Evolutionary conservation across 2,797 vertebrate genomes (phyloP).

Genomic region (Semaprochilodus insignis): DNA sequence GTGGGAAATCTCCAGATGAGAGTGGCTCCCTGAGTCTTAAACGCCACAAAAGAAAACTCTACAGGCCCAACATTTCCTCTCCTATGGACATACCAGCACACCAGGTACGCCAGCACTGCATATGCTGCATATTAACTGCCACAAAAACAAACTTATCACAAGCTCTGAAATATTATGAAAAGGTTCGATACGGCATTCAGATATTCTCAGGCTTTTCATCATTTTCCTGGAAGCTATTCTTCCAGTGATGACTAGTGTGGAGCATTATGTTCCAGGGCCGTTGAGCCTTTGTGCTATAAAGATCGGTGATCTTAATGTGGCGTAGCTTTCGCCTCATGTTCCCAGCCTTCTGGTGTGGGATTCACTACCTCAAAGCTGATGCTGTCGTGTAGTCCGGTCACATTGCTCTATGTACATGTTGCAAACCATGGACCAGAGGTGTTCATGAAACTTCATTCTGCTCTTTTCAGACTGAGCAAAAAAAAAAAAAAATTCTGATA

Average conservation of each 20-base stretch:
- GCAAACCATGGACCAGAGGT: background rate
- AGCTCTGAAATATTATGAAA: background rate
- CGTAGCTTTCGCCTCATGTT: background rate
- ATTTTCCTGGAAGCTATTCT: background rate
- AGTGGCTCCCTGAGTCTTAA: constrained; percentile 63
- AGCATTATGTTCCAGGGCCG: background rate
- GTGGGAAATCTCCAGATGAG: constrained; percentile 64
- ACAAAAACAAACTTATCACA: background rate
- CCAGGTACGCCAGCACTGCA: constrained; percentile 56
- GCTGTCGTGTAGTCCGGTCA: background rate
- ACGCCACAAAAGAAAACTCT: constrained; percentile 72
- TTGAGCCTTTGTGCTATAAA: background rate
- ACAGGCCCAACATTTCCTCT: constrained; percentile 76
- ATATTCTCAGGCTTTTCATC: background rate
- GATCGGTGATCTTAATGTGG: background rate
- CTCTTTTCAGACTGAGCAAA: too few relatives aligned
- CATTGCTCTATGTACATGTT: background rate
- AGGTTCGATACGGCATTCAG: background rate
- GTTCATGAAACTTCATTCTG: too few relatives aligned
- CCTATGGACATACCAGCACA: constrained; percentile 78
- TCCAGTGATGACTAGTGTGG: background rate
- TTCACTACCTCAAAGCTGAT: background rate
- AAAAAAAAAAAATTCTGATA: too few relatives aligned
- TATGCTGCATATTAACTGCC: background rate
- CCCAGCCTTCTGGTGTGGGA: background rate